A percentile compares a stretch with the other conserved stretches of the same genome.
phyloP scores from a whole-genome alignment of 2,888 invertebrate species.

The Pediacus dermestoides region DNA sequence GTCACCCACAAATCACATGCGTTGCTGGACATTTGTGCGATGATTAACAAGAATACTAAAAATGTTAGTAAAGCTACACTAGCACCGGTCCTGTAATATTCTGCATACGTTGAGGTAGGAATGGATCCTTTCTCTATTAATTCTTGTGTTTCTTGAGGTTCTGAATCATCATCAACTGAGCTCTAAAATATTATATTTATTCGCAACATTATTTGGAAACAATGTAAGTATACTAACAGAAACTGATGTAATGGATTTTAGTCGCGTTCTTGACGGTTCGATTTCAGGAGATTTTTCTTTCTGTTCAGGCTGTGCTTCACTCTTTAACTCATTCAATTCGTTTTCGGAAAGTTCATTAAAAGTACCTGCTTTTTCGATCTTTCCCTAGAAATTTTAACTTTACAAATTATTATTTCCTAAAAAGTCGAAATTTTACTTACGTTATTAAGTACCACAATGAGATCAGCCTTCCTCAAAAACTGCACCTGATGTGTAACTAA shows the following conservation, averaged over 20 bases:
- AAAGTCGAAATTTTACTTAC: conserved; percentile 38
- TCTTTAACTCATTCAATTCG: conserved; percentile 38
- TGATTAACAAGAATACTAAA: conserved; percentile 56
- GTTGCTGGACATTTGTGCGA: conserved; percentile 68
- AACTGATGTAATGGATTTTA: conserved; percentile 38
- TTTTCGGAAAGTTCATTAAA: conserved; percentile 57
- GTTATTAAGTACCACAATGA: conserved; percentile 63
- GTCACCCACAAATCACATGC: conserved; percentile 75
- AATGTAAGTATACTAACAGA: conserved; percentile 31
- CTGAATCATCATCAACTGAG: conserved; percentile 28
- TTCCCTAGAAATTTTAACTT: conserved; percentile 51
- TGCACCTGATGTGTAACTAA: conserved; percentile 85
- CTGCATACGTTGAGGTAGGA: conserved; percentile 59
- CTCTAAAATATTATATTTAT: conserved; percentile 5
- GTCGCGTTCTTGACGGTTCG: conserved; percentile 23
- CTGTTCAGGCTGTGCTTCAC: conserved; percentile 24
- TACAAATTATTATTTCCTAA: conserved; percentile 8
- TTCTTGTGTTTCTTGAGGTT: conserved; percentile 61
- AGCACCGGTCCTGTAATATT: conserved; percentile 70
- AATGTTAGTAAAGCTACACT: conserved; percentile 55
- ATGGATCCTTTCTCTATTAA: conserved; percentile 64
- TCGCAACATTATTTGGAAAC: too few relatives aligned
- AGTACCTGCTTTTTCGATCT: conserved; percentile 57
- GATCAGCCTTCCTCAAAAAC: conserved; percentile 65
- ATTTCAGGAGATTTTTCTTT: conserved; percentile 38